Evolutionary conservation across 2,888 invertebrate genomes (phyloP), one percentile per base, ranked within the genome.

Genomic region (Eupithecia centaureata): DNA sequence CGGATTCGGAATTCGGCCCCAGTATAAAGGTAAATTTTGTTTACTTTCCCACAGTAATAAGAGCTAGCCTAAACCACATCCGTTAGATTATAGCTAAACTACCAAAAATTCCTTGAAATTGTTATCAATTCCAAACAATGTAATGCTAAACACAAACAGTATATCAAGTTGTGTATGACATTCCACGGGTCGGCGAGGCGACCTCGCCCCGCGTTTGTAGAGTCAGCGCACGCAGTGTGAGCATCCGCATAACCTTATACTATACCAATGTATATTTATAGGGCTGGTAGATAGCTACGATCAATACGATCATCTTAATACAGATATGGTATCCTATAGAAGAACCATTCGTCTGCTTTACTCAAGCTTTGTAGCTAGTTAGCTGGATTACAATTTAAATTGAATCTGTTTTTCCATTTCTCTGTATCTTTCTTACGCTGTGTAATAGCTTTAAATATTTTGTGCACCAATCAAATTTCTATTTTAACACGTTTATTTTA

Each of bases 161-260:
- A 63, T 52, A 70, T 70, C 66, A 70, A 58, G 70, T 69, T 62
- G 68, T 66, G 76, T 80, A 76, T 80, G 80, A 79, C 85, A 83
- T 83, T 83, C 87, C 87, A 76, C 79, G 67, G 82, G 84, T 79
- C 82, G 82, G 76, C 77, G 74, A 76, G 78, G 80, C 86, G 90
- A 90, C 90, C 91, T 90, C 90, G 90, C 76, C 76, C 77, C 77
- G 73, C 79, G 77, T 73, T 84, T 88, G 80, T 75, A 81, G 73
- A 91, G 82, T 82, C 91, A 2, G 75, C 80, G 84, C 91, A 90
- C 90, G 90, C 86, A 80, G 84, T 75, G 80, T 76, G 35, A 78
- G 85, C 90, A 90, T 91, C 91, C 91, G 91, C 89, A 89, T 90
- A 88, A 89, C 90, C 90, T 89, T 88, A 88, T 27, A 52, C 52